Evolutionary conservation across 2,113 vertebrate species (phyloP).

Genomic region (Xenus cinereus): DNA sequence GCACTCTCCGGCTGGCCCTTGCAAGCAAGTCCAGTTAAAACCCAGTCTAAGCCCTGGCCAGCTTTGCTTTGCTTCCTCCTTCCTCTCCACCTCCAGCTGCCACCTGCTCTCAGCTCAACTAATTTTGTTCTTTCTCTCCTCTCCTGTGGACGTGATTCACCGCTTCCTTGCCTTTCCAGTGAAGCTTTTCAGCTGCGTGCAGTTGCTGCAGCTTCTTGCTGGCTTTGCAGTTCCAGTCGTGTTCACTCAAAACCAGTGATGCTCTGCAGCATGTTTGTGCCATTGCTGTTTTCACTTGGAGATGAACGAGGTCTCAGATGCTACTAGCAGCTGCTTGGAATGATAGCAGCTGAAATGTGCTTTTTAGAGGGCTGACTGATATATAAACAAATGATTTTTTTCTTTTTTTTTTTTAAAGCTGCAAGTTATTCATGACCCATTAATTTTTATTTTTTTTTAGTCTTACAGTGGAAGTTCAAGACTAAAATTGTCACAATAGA

Average conservation of each 20-base stretch:
- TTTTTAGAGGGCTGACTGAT: background rate
- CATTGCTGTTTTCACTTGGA: slow-evolving; percentile 1
- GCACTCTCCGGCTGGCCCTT: background rate
- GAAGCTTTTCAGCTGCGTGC: background rate
- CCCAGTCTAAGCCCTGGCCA: background rate
- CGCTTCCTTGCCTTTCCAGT: background rate
- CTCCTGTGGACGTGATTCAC: background rate
- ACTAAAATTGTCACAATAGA: slow-evolving; percentile 1
- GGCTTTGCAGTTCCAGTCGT: background rate
- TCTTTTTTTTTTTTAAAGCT: background rate
- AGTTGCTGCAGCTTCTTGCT: slow-evolving; percentile 17
- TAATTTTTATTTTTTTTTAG: background rate
- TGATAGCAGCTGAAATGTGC: slow-evolving; percentile 6
- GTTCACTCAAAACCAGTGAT: background rate
- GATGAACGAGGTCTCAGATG: slow-evolving; percentile 16
- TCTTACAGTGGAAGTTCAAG: background rate
- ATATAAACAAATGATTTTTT: background rate
- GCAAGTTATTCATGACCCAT: background rate
- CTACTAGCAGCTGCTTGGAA: slow-evolving; percentile 30
- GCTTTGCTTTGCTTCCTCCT: background rate
- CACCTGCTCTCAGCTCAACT: background rate
- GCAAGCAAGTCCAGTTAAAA: background rate
- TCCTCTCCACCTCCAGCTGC: background rate
- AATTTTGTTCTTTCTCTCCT: background rate
- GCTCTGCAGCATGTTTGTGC: background rate